These are phyloP conservation scores for Agrilus biguttatus DNA, from an alignment of 2,888 invertebrate species.

Conservation along the genomic window DNA sequence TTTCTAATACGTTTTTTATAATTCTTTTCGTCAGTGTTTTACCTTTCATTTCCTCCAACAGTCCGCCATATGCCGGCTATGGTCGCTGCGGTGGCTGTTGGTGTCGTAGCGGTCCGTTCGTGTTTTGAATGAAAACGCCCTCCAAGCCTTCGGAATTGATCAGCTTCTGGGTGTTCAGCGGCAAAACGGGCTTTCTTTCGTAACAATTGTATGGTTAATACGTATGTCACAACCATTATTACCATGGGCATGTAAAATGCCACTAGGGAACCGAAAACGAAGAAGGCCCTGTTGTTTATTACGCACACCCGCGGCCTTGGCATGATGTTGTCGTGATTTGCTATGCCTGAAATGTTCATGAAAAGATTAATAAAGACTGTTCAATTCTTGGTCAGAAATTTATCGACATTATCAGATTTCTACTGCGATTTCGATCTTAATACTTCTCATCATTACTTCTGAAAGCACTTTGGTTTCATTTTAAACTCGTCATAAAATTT, in stretches of 20 bases:
- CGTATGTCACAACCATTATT: slow-evolving; percentile 87
- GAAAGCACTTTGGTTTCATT: no score
- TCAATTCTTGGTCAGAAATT: no score
- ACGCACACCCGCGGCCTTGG: slow-evolving; percentile 61
- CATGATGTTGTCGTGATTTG: slow-evolving; percentile 67
- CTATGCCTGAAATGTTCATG: slow-evolving; percentile 42
- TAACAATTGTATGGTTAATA: slow-evolving; percentile 75
- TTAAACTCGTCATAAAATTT: no score
- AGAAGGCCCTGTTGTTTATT: slow-evolving; percentile 73
- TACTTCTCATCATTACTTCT: no score
- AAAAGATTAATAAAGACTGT: no score
- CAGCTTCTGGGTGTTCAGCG: slow-evolving; percentile 47
- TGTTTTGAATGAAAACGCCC: slow-evolving; percentile 27
- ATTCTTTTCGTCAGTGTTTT: neutral
- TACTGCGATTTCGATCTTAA: no score
- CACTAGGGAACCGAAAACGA: slow-evolving; percentile 82
- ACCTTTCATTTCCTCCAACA: slow-evolving; percentile 28
- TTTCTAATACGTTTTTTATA: no score
- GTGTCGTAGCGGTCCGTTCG: slow-evolving; percentile 16
- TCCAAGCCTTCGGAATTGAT: slow-evolving; percentile 37
- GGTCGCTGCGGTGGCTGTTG: slow-evolving; percentile 11
- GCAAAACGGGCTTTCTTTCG: slow-evolving; percentile 64
- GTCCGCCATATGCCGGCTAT: slow-evolving; percentile 28
- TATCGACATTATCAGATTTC: no score
- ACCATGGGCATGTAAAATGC: slow-evolving; percentile 94